These are phyloP conservation scores for Otis tarda DNA, from an alignment of 2,113 vertebrate species.

Conservation along the genomic window DNA sequence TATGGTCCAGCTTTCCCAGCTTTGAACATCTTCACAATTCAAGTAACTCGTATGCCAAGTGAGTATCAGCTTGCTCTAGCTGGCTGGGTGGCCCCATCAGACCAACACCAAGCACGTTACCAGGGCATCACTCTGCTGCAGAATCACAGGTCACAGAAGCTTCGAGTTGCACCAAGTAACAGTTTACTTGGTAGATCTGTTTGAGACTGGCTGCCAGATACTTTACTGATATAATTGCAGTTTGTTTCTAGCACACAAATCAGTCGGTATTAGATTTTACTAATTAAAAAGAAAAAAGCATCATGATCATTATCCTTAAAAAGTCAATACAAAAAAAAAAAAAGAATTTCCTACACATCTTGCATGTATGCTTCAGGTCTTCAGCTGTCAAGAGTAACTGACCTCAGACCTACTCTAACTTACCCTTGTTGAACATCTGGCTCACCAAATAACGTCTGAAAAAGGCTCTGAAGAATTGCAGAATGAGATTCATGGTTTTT, in stretches of 20 bases:
- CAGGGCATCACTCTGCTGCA: background rate
- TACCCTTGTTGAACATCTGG: background rate
- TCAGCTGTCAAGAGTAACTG: background rate
- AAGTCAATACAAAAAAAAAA: background rate
- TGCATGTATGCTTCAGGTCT: background rate
- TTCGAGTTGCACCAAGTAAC: background rate
- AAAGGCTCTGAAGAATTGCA: background rate
- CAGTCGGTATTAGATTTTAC: background rate
- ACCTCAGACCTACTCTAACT: background rate
- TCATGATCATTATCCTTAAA: background rate
- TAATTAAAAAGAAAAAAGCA: background rate
- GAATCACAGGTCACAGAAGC: background rate
- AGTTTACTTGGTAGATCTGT: background rate
- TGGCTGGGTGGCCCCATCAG: background rate
- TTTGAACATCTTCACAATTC: background rate
- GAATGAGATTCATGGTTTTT: background rate
- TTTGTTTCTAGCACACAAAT: background rate
- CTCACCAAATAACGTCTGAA: background rate
- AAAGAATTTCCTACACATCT: background rate
- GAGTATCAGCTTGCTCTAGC: background rate
- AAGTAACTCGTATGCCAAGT: background rate
- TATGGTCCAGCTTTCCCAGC: background rate
- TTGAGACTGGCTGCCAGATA: background rate
- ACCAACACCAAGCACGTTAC: background rate
- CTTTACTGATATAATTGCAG: background rate